These are phyloP conservation scores for Pectinophora gossypiella DNA, from an alignment of 1,140 invertebrate species.

Conservation along the genomic window DNA sequence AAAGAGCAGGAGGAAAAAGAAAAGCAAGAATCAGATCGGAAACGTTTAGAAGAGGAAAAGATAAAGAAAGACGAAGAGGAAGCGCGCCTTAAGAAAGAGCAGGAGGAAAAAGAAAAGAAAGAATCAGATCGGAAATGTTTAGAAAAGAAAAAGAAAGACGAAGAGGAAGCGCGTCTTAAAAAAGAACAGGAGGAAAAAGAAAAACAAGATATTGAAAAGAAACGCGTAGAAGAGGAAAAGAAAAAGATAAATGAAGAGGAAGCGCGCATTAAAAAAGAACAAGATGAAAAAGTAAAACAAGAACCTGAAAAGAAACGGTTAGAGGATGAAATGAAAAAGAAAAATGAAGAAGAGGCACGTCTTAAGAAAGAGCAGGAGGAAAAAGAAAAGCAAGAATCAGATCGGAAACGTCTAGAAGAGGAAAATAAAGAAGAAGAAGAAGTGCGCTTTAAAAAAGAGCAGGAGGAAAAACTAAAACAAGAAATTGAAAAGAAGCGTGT, in stretches of 20 bases:
- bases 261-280: conserved; percentile 21
- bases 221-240: conserved; percentile 20
- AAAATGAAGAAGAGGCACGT: conserved; percentile 17
- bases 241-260: conserved; percentile 22
- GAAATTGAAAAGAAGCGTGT: conserved; percentile 13
- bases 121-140: background rate
- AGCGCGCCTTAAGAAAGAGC: no score
- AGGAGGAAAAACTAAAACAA: conserved; percentile 8
- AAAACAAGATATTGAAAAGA: conserved; percentile 22
- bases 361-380: conserved; percentile 30
- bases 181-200: conserved; percentile 20
- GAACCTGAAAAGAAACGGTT: conserved; percentile 18
- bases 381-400: conserved; percentile 4
- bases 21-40: conserved; percentile 23
- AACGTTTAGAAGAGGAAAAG: conserved; percentile 19
- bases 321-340: conserved; percentile 20
- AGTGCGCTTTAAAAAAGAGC: background rate
- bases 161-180: conserved; percentile 16
- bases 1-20: conserved; percentile 27
- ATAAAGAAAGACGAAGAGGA: no score
- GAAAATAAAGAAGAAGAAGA: background rate
- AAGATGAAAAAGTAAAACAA: conserved; percentile 22
- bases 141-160: conserved; percentile 22
- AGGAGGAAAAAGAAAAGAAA: conserved; percentile 22
- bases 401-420: conserved; percentile 7